Conservation (phyloP, 1,140 invertebrate genomes). For the Steinernema khuongi region DNA sequence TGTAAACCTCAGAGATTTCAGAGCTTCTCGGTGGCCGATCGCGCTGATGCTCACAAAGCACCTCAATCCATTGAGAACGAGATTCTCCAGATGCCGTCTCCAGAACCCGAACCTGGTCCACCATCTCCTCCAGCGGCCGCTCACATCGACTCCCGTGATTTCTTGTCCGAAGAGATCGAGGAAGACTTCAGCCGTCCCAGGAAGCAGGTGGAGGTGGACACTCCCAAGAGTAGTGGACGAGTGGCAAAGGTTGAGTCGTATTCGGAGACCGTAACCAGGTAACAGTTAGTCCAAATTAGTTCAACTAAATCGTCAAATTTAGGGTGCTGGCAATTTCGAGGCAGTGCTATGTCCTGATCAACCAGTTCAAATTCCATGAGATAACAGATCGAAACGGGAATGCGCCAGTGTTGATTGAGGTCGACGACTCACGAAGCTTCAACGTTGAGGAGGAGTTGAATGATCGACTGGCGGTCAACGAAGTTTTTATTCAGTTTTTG, state of each 20-base stretch:
- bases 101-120: not conserved
- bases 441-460: not conserved
- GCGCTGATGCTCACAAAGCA: too few relatives aligned
- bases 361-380: not conserved
- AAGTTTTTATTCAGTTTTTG: constrained; percentile 7
- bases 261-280: not conserved
- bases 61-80: too few relatives aligned
- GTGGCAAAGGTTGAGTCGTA: not conserved
- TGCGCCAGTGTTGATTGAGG: not conserved
- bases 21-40: not conserved
- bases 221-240: not conserved
- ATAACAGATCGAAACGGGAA: not conserved
- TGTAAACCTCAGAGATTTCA: not conserved
- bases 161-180: not conserved
- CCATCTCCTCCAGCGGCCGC: too few relatives aligned
- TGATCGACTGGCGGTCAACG: not conserved
- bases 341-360: not conserved
- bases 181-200: not conserved
- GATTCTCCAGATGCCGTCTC: not conserved
- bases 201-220: not conserved
- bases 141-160: not conserved
- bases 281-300: not conserved
- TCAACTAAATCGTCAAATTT: not conserved
- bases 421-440: not conserved
- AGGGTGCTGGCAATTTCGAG: not conserved